A percentile compares a stretch with the other conserved stretches of the same genome.
Evolutionary conservation across 2,797 vertebrate genomes (phyloP).

Genomic region (Periophthalmus magnuspinnatus): DNA sequence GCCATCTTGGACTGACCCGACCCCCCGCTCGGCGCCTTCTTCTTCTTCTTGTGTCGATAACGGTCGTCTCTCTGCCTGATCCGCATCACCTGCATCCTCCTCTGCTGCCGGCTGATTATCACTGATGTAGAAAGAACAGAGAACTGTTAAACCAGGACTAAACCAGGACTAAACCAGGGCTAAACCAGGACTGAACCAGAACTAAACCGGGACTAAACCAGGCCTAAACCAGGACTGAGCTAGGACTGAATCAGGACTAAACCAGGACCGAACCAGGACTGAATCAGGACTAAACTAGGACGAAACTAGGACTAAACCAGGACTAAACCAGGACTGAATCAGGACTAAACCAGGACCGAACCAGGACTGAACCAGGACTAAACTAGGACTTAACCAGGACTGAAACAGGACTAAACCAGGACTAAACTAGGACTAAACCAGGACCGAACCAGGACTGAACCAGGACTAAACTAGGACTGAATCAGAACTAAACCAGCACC

Average conservation of each 20-base stretch:
- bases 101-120: slow-evolving; percentile 93
- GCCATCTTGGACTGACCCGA: slow-evolving; percentile 82
- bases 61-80: slow-evolving; percentile 93
- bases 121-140: slow-evolving; percentile 68
- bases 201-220: background rate
- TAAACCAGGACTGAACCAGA: background rate
- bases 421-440: background rate
- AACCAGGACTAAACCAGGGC: background rate
- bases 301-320: background rate
- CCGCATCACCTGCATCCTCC: slow-evolving; percentile 92
- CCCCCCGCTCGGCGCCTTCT: slow-evolving; percentile 74
- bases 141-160: background rate
- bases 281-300: background rate
- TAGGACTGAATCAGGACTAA: background rate
- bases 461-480: background rate
- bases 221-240: background rate
- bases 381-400: background rate
- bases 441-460: background rate
- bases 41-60: slow-evolving; percentile 85
- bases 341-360: too few species aligned
- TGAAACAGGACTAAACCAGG: background rate
- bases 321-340: background rate
- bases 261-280: background rate
- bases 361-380: background rate
- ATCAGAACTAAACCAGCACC: background rate